phyloP scores from a whole-genome alignment of 1,140 invertebrate species.

The Trachelipus rathkii region DNA sequence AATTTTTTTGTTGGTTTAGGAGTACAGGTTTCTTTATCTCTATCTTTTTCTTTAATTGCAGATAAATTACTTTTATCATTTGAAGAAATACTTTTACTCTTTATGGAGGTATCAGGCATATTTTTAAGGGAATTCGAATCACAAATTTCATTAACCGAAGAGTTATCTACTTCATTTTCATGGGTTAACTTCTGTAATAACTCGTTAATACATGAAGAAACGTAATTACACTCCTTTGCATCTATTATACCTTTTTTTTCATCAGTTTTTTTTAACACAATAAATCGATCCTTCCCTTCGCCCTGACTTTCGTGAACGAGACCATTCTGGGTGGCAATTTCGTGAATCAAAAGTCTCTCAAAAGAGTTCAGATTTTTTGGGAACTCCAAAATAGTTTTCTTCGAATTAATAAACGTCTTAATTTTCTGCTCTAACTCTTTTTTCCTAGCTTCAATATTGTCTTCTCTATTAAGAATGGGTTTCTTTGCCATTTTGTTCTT shows the following conservation, averaged over 20 bases:
- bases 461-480: neutral
- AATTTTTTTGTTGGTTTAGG: too few species aligned
- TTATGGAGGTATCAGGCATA: too few species aligned
- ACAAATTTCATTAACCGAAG: neutral
- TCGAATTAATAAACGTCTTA: neutral
- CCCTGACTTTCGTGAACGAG: conserved; percentile 41
- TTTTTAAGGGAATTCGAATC: neutral
- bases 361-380: conserved; percentile 41
- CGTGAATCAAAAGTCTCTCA: conserved; percentile 42
- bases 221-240: too few species aligned
- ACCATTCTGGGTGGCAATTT: conserved; percentile 34
- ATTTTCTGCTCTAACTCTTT: neutral
- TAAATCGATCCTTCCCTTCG: conserved; percentile 23
- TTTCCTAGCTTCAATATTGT: neutral
- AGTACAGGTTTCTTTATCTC: too few species aligned
- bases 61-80: too few species aligned
- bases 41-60: too few species aligned
- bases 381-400: conserved; percentile 12
- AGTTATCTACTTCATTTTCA: too few species aligned
- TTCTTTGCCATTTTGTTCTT: neutral
- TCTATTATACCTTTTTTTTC: neutral
- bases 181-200: too few species aligned
- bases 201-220: too few species aligned
- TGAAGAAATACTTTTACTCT: too few species aligned
- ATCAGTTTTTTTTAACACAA: conserved; percentile 13